A percentile compares a stretch with the other conserved stretches of the same genome.
Evolutionary conservation across 2,797 vertebrate genomes (phyloP).

Genomic region (Anniella stebbinsi): DNA sequence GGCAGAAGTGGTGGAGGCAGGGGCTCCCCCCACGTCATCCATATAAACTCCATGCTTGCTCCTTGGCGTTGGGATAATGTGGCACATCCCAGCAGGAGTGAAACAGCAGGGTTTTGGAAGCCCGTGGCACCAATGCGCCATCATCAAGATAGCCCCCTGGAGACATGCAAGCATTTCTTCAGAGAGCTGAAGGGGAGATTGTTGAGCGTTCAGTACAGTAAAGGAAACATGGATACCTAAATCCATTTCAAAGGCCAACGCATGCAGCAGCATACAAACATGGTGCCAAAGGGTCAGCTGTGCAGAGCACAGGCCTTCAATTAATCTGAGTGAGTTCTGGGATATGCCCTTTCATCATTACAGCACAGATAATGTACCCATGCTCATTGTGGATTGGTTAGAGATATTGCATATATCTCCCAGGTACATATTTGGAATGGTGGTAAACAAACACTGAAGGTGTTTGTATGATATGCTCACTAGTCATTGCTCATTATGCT

Average conservation of each 20-base stretch:
- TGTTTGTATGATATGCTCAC: neutral
- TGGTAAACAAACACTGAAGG: conserved; percentile 42
- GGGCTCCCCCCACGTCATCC: no score
- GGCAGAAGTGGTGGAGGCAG: no score
- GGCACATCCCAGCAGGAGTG: no score
- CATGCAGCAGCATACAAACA: neutral
- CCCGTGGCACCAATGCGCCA: no score
- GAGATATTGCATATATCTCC: conserved; percentile 33
- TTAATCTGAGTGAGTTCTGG: conserved; percentile 11
- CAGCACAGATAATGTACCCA: conserved; percentile 15
- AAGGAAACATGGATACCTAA: neutral
- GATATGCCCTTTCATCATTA: conserved; percentile 11
- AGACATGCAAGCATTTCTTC: neutral
- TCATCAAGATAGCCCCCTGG: neutral
- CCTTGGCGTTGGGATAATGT: no score
- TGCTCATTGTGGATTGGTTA: conserved; percentile 2
- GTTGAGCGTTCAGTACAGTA: neutral
- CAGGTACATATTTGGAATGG: conserved; percentile 12
- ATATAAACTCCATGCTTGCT: no score
- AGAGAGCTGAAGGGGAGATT: neutral
- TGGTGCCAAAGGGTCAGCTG: neutral
- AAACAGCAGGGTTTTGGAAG: no score
- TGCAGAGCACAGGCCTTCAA: neutral
- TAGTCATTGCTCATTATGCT: conserved; percentile 51
- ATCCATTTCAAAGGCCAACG: neutral